Base-by-base conservation (phyloP, 1,140 invertebrate species). In the Dryas iulia region DNA sequence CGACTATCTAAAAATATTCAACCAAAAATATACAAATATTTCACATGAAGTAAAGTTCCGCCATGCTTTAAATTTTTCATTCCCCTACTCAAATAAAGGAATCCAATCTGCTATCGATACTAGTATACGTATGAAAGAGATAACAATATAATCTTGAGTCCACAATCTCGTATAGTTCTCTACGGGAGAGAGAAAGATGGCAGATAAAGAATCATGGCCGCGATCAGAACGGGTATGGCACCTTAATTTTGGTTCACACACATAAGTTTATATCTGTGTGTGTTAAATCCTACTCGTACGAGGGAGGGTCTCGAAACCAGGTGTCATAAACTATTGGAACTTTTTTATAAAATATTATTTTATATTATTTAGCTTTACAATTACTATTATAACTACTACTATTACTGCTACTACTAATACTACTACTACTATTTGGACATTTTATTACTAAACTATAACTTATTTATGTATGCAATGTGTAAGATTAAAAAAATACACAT, bases 171-270 rank as follows among this genome's bases (percentile, higher is more conserved):
- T 33, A 61, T 14, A 31, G 59, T 62, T 65, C 57, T 66, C 30
- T 24, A 10, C 59, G 30, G 64, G 87, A 59, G 70, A 26, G 79
- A 90, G 56, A 77, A 81, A 78, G 86, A 89, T 73, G 68, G 73
- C 59, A 56, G 70, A 81, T 73, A 78, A 83, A 87, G 78, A 83
- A 91, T 87, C 79, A 91, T 91, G 89, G 89, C 89, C 82, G 76
- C 84, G 81, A 77, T 70, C 60, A 70, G 69, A 75, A 74, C 73
- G 66, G 73, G 74, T 78, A 79, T 80, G 77, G 79, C 77, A 83
- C 74, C 76, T 78, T 72, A 86, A 81, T 80, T 79, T 73, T 78
- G 59, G 52, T 60, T 73, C 84, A 86, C 85, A 89, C 85, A 82
- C 69, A 31, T 59, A 77, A 69, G 79, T 57, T 68, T 77, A 35